Conservation (phyloP, 2,888 invertebrate genomes). For the Hipparchia semele region DNA sequence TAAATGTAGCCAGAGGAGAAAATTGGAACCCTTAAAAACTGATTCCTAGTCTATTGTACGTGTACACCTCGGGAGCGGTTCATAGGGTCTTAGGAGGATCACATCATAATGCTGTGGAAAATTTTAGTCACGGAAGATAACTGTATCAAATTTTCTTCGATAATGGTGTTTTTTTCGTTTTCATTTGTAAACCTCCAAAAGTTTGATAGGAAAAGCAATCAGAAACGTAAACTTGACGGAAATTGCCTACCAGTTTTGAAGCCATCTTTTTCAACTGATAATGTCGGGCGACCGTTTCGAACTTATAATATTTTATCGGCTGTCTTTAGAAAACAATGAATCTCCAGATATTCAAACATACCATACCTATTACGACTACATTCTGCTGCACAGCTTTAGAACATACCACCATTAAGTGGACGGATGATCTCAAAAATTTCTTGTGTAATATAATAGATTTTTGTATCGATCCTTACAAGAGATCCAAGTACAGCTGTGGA, state of each 20-base stretch:
- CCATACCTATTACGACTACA: too few species aligned
- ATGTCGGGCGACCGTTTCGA: background rate
- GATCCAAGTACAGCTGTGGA: too few species aligned
- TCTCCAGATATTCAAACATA: too few species aligned
- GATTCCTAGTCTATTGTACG: constrained; percentile 63
- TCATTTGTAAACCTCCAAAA: constrained; percentile 80
- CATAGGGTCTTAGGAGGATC: constrained; percentile 67
- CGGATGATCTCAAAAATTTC: too few species aligned
- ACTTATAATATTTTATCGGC: background rate
- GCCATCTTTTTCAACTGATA: constrained; percentile 15
- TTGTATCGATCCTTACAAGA: too few species aligned
- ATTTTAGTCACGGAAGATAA: constrained; percentile 72
- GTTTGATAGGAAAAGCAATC: constrained; percentile 81
- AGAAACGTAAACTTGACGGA: constrained; percentile 62
- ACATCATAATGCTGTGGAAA: constrained; percentile 62
- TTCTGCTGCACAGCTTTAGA: too few species aligned
- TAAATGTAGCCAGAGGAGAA: constrained; percentile 38
- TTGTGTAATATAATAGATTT: too few species aligned
- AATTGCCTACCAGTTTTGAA: constrained; percentile 50
- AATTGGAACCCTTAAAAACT: constrained; percentile 52
- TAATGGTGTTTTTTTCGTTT: constrained; percentile 61
- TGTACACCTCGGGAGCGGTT: constrained; percentile 57
- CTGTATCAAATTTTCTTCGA: constrained; percentile 66
- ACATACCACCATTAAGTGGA: too few species aligned
- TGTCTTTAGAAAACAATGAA: too few species aligned